phyloP scores from a whole-genome alignment of 2,113 vertebrate genomes.

The Rhea americana region DNA sequence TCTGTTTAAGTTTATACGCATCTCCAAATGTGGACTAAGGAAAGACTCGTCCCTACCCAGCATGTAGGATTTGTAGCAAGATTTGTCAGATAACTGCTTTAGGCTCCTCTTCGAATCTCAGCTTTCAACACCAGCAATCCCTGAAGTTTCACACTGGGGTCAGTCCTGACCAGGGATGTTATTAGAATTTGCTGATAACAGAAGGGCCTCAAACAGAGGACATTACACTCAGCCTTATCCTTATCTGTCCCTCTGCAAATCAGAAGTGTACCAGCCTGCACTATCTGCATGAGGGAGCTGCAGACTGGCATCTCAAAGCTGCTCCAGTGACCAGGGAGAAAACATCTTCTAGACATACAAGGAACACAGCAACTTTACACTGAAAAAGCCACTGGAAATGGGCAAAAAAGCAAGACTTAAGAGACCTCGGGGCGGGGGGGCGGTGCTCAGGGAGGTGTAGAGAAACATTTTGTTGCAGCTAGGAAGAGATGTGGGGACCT shows the following conservation, averaged over 20 bases:
- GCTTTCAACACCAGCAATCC: background rate
- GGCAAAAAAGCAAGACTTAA: background rate
- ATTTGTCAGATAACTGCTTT: background rate
- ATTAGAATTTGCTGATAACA: background rate
- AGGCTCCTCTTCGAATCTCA: background rate
- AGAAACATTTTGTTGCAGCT: background rate
- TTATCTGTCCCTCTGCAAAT: background rate
- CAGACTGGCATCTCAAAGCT: background rate
- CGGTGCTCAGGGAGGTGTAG: background rate
- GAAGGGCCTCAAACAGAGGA: background rate
- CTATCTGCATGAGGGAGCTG: background rate
- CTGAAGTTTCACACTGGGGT: background rate
- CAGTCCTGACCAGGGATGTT: background rate
- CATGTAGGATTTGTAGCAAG: background rate
- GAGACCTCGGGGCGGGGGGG: background rate
- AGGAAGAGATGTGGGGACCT: fast-evolving
- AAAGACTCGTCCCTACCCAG: background rate
- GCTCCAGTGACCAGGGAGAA: background rate
- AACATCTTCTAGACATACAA: background rate
- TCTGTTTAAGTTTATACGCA: background rate
- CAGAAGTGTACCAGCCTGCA: background rate
- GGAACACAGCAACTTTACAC: background rate
- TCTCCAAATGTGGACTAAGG: background rate
- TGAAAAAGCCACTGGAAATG: background rate
- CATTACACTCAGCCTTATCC: background rate